Base-by-base conservation (phyloP, 2,113 vertebrate species). In the Aegithalos caudatus region DNA sequence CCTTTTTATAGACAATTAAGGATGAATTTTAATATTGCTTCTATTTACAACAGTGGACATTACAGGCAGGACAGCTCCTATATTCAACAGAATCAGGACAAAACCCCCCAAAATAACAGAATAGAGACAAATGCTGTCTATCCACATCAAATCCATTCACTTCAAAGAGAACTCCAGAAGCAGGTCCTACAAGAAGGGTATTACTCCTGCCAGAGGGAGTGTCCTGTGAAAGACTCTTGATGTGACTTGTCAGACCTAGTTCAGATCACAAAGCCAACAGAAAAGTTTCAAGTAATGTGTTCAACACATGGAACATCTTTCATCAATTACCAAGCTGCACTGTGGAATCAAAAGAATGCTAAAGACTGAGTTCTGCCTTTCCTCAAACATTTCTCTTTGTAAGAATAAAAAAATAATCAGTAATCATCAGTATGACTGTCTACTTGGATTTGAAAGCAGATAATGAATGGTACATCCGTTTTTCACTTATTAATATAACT, bases 401-500 rank as follows among this genome's bases (percentile, higher is more conserved):
- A 60, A 86, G 29, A 81, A 14, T 12, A 51, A 56, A 80, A 71
- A 38, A 42, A 83, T 8, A 66, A 27, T 50, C 84, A 78, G 44
- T 61, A 69, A 93, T 67, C 22, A 88, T 61, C 82, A 83, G 56
- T 22, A 35, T 69, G 50, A 67, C 56, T 88, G 56, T 22, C 56
- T 67, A 48, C 50, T 92, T 82, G 54, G 61, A 92, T 93, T 64
- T 60, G 44, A 90, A 96, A 93, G 21, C 65, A 78, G 60, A 88
- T 81, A 92, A 94, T 81, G 91, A 86, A 87, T 33, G 81, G 92
- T 42, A 86, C 44, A 86, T 90, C 76, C 0, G 2, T 45, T 84
- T 86, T 91, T 74, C 48, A 78, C 56, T 90, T 93, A 96, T 90
- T 96, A 92, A 77, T 44, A 37, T 57, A 92, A 92, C 80, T 88